These are phyloP conservation scores for Brenthis ino DNA, from an alignment of 2,888 invertebrate species.

Conservation along the genomic window DNA sequence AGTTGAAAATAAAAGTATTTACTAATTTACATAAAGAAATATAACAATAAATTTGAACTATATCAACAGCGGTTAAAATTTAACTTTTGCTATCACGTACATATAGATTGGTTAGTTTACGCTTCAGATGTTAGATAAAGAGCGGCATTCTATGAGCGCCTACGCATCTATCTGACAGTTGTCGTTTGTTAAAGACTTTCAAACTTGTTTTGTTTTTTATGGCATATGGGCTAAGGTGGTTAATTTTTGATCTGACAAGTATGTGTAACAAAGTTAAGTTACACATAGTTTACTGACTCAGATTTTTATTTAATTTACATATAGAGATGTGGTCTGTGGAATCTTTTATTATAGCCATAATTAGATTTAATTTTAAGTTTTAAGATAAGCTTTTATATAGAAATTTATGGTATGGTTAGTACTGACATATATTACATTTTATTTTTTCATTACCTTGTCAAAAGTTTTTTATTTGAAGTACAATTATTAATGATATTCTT, in stretches of 20 bases:
- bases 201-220: conserved; percentile 51
- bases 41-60: conserved; percentile 6
- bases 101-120: conserved; percentile 43
- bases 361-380: no score
- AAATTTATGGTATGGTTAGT: no score
- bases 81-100: conserved; percentile 37
- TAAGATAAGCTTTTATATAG: no score
- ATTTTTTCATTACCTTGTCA: no score
- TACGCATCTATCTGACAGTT: conserved; percentile 63
- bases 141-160: conserved; percentile 63
- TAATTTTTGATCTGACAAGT: conserved; percentile 37
- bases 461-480: no score
- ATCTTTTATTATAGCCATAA: no score
- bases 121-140: conserved; percentile 46
- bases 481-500: no score
- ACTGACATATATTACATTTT: no score
- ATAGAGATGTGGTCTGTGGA: no score
- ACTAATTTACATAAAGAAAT: neutral
- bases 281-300: neutral
- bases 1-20: neutral
- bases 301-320: conserved; percentile 1
- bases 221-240: conserved; percentile 27
- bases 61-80: conserved; percentile 28
- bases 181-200: conserved; percentile 56
- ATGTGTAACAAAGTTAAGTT: conserved; percentile 21